Conservation (phyloP, 2,888 invertebrate genomes). For the Agrochola lota region DNA sequence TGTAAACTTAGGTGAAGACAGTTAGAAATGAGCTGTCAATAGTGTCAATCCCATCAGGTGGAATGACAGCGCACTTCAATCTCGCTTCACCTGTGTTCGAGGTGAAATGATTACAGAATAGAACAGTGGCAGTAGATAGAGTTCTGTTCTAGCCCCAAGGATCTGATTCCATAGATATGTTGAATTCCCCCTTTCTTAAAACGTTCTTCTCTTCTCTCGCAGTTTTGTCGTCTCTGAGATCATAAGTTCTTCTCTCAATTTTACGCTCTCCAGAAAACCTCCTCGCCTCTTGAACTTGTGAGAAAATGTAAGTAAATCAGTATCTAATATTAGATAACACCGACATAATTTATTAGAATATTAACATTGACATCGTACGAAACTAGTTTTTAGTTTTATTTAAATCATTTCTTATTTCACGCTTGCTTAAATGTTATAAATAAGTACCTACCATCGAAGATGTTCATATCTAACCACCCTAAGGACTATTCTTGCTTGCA, state of each 20-base stretch:
- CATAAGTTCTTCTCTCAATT: background rate
- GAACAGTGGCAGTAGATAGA: background rate
- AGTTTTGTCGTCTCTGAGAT: background rate
- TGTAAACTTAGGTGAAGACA: too few species aligned
- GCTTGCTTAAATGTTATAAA: background rate
- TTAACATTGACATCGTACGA: background rate
- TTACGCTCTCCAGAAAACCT: background rate
- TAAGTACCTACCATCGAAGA: too few species aligned
- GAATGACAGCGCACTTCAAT: too few species aligned
- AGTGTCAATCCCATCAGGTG: too few species aligned
- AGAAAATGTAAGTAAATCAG: background rate
- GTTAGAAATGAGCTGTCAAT: too few species aligned
- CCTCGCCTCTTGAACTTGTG: background rate
- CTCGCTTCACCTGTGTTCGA: too few species aligned
- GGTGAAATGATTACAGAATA: too few species aligned
- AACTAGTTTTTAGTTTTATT: slow-evolving; percentile 15
- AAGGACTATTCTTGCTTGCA: too few species aligned
- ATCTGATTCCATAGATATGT: background rate
- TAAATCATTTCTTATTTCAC: background rate
- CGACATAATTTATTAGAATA: background rate
- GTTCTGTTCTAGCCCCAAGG: background rate
- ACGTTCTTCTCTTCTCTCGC: background rate
- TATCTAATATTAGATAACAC: background rate
- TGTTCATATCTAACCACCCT: too few species aligned
- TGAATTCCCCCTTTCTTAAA: background rate